Evolutionary conservation across 2,113 vertebrate genomes (phyloP).

Genomic region (Pithys albifrons): DNA sequence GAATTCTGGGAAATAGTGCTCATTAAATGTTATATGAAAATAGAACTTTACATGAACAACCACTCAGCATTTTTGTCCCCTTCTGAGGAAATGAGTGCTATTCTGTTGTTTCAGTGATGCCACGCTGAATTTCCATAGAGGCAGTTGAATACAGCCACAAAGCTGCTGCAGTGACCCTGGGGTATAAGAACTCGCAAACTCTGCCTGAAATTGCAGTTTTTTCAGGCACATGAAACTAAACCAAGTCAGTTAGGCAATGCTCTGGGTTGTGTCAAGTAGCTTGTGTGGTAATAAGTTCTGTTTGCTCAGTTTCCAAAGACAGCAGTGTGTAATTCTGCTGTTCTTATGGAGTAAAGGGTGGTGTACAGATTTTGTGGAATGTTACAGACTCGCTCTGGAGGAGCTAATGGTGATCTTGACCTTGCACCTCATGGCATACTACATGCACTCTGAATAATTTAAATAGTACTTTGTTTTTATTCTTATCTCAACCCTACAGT

Average conservation of each 20-base stretch:
- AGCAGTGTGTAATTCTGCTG: not conserved
- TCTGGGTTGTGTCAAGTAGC: not conserved
- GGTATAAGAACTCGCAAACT: not conserved
- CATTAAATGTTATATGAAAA: not conserved
- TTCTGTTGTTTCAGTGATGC: not conserved
- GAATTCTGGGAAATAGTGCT: not conserved
- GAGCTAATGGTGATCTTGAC: not conserved
- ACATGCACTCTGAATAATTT: not conserved
- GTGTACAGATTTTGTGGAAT: not conserved
- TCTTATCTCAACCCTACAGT: not conserved
- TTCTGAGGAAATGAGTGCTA: not conserved
- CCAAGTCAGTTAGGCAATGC: not conserved
- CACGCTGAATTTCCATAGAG: not conserved
- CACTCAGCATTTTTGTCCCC: not conserved
- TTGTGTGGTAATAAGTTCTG: not conserved
- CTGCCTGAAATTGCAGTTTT: not conserved
- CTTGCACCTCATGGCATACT: not conserved
- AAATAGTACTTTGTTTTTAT: not conserved
- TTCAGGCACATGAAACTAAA: not conserved
- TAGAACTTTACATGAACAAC: not conserved
- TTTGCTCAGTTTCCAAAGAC: not conserved
- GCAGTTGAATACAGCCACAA: not conserved
- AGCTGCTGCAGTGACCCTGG: not conserved
- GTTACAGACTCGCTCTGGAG: not conserved
- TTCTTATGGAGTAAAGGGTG: not conserved